Evolutionary conservation across 2,797 vertebrate genomes (phyloP).

Genomic region (Manis javanica): DNA sequence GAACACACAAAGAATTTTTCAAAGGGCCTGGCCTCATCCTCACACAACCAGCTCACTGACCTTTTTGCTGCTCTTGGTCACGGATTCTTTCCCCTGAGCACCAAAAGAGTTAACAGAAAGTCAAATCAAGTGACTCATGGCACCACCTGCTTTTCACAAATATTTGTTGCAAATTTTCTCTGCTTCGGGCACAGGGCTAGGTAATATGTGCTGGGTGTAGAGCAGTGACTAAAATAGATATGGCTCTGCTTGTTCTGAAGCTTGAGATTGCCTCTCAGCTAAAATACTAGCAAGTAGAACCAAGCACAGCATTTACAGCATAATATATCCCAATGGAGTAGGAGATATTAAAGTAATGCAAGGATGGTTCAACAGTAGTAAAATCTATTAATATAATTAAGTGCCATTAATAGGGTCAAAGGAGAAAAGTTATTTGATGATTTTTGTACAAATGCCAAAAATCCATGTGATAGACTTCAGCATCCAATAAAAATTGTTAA

Average conservation of each 20-base stretch:
- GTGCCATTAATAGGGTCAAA: background rate
- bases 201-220: background rate
- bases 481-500: slow-evolving; percentile 9
- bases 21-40: background rate
- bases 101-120: slow-evolving; percentile 24
- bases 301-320: background rate
- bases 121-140: slow-evolving; percentile 35
- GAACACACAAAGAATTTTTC: slow-evolving; percentile 40
- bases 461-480: background rate
- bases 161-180: slow-evolving; percentile 50
- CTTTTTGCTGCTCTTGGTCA: slow-evolving; percentile 34
- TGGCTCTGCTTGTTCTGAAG: background rate
- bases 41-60: background rate
- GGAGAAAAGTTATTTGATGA: background rate
- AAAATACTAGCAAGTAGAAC: background rate
- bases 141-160: slow-evolving; percentile 47
- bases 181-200: background rate
- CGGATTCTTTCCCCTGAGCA: slow-evolving; percentile 56
- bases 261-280: background rate
- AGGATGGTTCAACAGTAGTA: slow-evolving; percentile 14
- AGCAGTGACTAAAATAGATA: background rate
- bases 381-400: slow-evolving; percentile 2
- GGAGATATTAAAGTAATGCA: background rate
- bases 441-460: slow-evolving; percentile 7
- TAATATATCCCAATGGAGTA: background rate